phyloP scores from a whole-genome alignment of 2,888 invertebrate genomes.

The Metallyticus violacea region DNA sequence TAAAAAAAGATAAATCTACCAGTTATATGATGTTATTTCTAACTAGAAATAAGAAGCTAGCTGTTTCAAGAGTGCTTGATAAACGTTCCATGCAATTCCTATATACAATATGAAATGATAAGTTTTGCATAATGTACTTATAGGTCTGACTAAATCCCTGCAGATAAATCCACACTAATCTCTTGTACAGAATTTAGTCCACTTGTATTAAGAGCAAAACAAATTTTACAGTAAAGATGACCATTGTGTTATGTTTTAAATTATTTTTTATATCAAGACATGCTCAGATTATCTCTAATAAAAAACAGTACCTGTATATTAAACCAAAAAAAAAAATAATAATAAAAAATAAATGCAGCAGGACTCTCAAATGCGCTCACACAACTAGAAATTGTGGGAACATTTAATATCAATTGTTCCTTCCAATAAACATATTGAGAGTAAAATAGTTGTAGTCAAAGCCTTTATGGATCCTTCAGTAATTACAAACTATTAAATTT shows the following conservation, averaged over 20 bases:
- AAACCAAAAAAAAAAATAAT: too few relatives aligned
- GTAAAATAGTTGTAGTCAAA: too few relatives aligned
- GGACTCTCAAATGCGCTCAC: too few relatives aligned
- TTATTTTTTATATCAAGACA: neutral
- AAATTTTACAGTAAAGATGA: constrained; percentile 21
- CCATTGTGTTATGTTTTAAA: constrained; percentile 19
- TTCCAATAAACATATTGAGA: too few relatives aligned
- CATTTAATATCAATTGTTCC: too few relatives aligned
- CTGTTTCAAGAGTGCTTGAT: neutral
- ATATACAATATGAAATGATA: neutral
- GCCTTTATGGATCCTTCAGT: too few relatives aligned
- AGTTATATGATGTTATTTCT: too few relatives aligned
- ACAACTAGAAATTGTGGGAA: too few relatives aligned
- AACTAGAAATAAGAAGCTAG: neutral
- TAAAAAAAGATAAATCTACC: too few relatives aligned
- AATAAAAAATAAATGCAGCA: too few relatives aligned
- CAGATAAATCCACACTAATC: constrained; percentile 2
- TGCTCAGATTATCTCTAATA: neutral
- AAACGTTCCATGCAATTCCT: neutral
- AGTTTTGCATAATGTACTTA: constrained; percentile 14
- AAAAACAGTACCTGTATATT: too few relatives aligned
- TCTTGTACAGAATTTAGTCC: constrained; percentile 18
- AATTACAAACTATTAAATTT: too few relatives aligned
- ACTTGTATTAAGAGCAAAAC: constrained; percentile 17
- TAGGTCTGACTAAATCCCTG: neutral